These are phyloP conservation scores for Drosophila tristis DNA, from an alignment of 1,140 invertebrate genomes.

Conservation along the genomic window DNA sequence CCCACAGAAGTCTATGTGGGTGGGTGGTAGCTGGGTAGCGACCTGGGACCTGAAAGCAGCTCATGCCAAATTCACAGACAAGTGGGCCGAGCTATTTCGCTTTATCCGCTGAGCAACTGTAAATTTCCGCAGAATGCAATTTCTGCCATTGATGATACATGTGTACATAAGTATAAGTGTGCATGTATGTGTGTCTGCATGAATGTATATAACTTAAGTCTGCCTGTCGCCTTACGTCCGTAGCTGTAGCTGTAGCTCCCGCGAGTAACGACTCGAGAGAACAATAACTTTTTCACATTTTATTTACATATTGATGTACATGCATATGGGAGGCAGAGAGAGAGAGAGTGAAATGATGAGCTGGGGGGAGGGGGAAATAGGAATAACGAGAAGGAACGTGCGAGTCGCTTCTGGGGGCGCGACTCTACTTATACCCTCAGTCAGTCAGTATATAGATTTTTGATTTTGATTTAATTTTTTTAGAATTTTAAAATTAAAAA, in stretches of 20 bases:
- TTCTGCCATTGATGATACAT: slow-evolving; percentile 1
- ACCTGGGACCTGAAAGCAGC: slow-evolving; percentile 7
- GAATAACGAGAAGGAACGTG: background rate
- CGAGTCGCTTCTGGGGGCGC: no score
- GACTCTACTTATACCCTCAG: no score
- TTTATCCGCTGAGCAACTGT: slow-evolving; percentile 7
- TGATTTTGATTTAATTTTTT: no score
- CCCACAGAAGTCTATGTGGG: slow-evolving; percentile 3
- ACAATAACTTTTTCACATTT: background rate
- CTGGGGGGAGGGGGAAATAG: no score
- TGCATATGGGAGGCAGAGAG: background rate
- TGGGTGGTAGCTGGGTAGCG: background rate
- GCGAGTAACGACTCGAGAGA: background rate
- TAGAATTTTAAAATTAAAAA: no score
- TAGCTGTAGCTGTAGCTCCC: no score
- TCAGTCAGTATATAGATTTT: no score
- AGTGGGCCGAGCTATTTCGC: slow-evolving; percentile 9
- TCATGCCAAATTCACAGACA: slow-evolving; percentile 65
- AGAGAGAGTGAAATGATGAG: no score
- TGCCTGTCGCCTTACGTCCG: slow-evolving; percentile 1
- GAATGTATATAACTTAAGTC: background rate
- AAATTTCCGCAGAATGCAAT: background rate
- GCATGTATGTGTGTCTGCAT: background rate
- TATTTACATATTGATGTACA: background rate
- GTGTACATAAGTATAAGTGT: background rate